Evolutionary conservation across 2,113 vertebrate genomes (phyloP), one percentile per base, ranked within the genome.

Genomic region (Balaeniceps rex): DNA sequence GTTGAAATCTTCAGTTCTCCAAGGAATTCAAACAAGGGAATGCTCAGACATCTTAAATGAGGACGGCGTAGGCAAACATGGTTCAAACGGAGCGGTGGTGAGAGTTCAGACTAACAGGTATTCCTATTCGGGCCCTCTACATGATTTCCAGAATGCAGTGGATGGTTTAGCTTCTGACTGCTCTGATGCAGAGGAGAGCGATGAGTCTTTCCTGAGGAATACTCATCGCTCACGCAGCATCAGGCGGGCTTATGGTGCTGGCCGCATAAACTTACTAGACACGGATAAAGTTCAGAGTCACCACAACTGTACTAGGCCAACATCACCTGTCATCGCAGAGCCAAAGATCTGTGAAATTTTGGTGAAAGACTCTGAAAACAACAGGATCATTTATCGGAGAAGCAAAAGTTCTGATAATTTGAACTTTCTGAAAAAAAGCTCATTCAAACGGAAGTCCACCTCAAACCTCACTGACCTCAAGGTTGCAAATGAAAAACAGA

Each of bases 391-490:
- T 86, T 98, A 97, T 72, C 97, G 98, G 92, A 97, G 99, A 71
- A 99, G 99, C 97, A 99, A 98, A 97, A 99, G 99, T 87, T 98
- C 98, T 0, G 99, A 99, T 86, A 99, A 98, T 83, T 96, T 99
- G 51, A 98, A 98, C 74, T 96, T 99, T n/a, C 98, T 99, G 69
- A 99, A 98, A 88, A 98, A 98, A 79, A 98, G 98, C 63, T 99
- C 98, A 6, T 99, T 99, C 97, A 98, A 98, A 82, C 96, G 98
- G 84, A 99, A 99, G 98, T 98, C 98, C 75, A 88, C 98, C 68
- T 97, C 97, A 72, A 98, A 98, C 81, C 98, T 98, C 16, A 83
- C 94, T 0, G 97, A 98, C n/a, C 96, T 97, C 54, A 94, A 96
- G n/a, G 78, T 18, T 63, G 82, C 81, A 70, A 98, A 36, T 12